Conservation (phyloP, 2,797 vertebrate genomes). For the Trichosurus vulpecula region DNA sequence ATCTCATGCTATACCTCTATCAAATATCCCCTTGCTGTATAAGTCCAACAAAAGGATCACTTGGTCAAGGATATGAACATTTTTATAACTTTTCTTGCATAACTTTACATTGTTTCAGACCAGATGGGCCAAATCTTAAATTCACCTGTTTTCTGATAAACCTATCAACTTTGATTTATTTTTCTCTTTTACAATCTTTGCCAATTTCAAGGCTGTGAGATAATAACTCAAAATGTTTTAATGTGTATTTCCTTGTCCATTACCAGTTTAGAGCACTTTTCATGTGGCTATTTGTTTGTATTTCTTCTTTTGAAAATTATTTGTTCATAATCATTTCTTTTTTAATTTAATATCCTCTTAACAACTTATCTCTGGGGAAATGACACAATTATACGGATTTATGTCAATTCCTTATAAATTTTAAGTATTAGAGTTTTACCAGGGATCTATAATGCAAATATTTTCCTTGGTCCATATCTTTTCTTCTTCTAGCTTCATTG, state of each 20-base stretch:
- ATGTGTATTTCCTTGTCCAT: neutral
- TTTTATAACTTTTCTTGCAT: neutral
- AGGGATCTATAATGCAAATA: neutral
- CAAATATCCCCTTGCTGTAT: neutral
- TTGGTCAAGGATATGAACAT: neutral
- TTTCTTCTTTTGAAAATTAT: neutral
- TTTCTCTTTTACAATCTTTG: neutral
- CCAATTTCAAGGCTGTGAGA: neutral
- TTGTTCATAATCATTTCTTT: neutral
- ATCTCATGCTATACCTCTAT: neutral
- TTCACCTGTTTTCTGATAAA: neutral
- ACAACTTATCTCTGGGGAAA: neutral
- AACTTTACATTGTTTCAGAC: neutral
- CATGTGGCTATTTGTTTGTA: neutral
- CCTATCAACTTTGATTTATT: neutral
- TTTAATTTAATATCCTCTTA: neutral
- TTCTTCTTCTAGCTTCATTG: neutral
- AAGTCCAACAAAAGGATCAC: neutral
- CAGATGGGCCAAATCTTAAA: neutral
- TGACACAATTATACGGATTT: neutral
- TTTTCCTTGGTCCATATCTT: neutral
- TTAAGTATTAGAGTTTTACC: neutral
- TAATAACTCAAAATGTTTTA: neutral
- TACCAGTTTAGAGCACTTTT: neutral
- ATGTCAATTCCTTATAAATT: neutral